Base-by-base conservation (phyloP, 2,888 invertebrate species). In the Acanthosepion lycidas region DNA sequence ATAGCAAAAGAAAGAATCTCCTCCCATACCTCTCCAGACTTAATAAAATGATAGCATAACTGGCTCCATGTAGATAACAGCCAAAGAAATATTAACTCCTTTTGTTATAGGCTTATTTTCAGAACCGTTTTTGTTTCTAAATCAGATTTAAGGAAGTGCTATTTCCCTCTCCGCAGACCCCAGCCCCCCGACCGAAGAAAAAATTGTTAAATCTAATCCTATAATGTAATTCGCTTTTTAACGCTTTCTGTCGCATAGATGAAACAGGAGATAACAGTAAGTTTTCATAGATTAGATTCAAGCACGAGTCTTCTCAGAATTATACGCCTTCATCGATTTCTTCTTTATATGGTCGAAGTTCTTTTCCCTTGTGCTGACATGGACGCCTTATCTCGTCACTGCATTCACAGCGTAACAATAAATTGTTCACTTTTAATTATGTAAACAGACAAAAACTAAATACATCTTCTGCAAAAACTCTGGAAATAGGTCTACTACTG, bases 91-190 rank as follows among this genome's bases (percentile, higher is more conserved):
- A 78, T 23, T n/a, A 78, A 78, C 28, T 78, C 78, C 78, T 78
- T 78, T 78, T 28, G 78, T n/a, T 78, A 78, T 78, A n/a, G 78
- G 78, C n/a, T 78, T 78, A n/a, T n/a, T 78, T 78, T 78, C 26
- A 9, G 9, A 28, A 64, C 6, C 8, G 64, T 64, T 78, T 78
- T 78, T 78, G 28, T 78, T 28, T 78, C 28, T 28, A 78, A 78
- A 78, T 78, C 78, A 78, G 78, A 78, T 78, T 78, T 78, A 78
- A 78, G 78, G n/a, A 78, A 78, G 78, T 78, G 78, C 78, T n/a
- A 78, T 78, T 78, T 28, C 78, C 28, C 9, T 0, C 78, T 42
- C 42, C 42, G 42, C 42, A 42, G 42, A 42, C 42, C 42, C 42
- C 42, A 42, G 2, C 42, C 42, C 42, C 42, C 42, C 42, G 1